Evolutionary conservation across 64 coral and sea anemone genomes (phyloP).

Genomic region (Pocillopora verrucosa): DNA sequence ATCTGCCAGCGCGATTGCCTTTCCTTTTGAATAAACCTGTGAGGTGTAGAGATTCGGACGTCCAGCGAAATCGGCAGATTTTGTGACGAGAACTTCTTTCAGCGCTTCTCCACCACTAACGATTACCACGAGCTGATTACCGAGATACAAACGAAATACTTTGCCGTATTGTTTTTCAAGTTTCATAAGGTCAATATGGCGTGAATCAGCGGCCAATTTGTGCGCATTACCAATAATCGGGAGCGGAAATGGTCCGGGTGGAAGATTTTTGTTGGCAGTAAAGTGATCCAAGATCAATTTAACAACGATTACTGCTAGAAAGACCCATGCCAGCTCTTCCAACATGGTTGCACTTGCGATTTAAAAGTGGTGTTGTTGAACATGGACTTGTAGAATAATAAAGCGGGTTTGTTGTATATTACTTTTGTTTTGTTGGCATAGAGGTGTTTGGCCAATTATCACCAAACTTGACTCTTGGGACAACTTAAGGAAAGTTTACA

Average conservation of each 20-base stretch:
- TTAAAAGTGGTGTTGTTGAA: no score
- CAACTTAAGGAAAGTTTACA: no score
- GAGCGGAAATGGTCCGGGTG: not conserved
- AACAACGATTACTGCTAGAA: not conserved
- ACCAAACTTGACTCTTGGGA: no score
- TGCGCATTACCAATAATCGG: constrained; percentile 9
- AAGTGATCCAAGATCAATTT: not conserved
- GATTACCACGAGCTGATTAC: not conserved
- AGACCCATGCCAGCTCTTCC: not conserved
- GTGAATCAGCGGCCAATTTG: not conserved
- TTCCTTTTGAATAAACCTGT: not conserved
- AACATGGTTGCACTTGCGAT: not conserved
- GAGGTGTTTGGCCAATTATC: no score
- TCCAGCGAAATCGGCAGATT: constrained; percentile 15
- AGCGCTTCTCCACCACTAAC: not conserved
- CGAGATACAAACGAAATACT: constrained; percentile 9
- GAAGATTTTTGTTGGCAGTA: not conserved
- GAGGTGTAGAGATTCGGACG: not conserved
- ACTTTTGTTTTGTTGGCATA: not conserved
- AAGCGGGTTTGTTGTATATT: no score
- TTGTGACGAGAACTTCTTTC: constrained; percentile 11
- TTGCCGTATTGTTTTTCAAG: not conserved
- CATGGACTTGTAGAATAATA: no score
- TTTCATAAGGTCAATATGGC: not conserved
- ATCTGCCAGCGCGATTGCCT: constrained; percentile 8